phyloP scores from a whole-genome alignment of 2,888 invertebrate species.

The Temnothorax ravouxi region DNA sequence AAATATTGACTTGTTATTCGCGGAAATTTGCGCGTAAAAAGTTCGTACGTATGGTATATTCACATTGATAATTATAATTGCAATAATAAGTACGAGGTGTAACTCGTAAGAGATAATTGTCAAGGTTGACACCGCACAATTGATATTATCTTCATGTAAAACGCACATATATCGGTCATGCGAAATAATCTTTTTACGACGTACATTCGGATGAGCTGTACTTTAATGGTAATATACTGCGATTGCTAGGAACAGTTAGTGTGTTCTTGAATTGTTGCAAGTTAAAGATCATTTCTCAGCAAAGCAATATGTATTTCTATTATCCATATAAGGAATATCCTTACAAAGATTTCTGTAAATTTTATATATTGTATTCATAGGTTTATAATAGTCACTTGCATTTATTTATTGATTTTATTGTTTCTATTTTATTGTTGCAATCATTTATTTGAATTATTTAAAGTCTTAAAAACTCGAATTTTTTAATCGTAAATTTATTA shows the following conservation, averaged over 20 bases:
- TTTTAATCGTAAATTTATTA: neutral
- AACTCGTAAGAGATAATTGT: conserved; percentile 1
- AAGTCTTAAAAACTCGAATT: neutral
- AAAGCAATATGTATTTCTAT: neutral
- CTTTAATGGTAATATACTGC: neutral
- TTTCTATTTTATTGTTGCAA: neutral
- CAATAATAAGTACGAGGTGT: neutral
- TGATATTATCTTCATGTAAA: neutral
- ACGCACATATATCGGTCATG: neutral
- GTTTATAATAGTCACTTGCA: neutral
- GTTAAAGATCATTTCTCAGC: neutral
- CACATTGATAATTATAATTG: neutral
- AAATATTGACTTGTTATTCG: too few species aligned
- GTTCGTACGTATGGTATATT: neutral
- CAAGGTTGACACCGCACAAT: conserved; percentile 1
- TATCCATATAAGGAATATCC: neutral
- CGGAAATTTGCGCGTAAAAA: neutral
- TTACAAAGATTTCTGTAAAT: neutral
- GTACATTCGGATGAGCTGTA: neutral
- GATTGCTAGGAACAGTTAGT: neutral
- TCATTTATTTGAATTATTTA: conserved; percentile 6
- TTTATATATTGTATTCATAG: neutral
- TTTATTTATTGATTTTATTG: neutral
- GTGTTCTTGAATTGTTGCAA: neutral
- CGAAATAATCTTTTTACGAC: neutral